Base-by-base conservation (phyloP, 2,797 vertebrate species). In the Lagodon rhomboides region DNA sequence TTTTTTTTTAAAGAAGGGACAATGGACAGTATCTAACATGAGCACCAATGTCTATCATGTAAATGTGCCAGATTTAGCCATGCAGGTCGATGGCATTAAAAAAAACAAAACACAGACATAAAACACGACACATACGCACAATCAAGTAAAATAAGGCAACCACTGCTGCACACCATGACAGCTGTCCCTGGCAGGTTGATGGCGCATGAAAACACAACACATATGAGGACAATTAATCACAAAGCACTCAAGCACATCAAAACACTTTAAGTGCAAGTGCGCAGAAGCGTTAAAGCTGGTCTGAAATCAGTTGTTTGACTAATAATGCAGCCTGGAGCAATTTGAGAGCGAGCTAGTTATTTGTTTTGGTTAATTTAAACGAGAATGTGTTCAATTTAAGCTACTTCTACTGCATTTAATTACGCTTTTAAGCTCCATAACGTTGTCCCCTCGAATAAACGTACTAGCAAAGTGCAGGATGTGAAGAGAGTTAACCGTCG, bases 261-360 rank as follows among this genome's bases (percentile, higher is more conserved):
- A 34, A 34, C 34, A 34, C 34, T 9, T 34, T 34, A 34, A 9
- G 8, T 34, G 34, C 34, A 34, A 34, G 34, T 34, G 34, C 34
- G 34, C 34, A 9, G 10, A 23, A 15, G 10, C 20, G 13, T 73
- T 18, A 13, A 46, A 64, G 9, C 30, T 7, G 5, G 27, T 20
- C 2, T 58, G 1, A 67, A 53, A 69, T 46, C 27, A 34, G 12
- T 25, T 23, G 15, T 10, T 20, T 3, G 20, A 15, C 38, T 3
- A 20, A 43, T 27, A 46, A 62, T 5, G 2, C 12, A 47, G 8
- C 1, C 20, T 9, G 1, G 9, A 5, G 15, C 0, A 20, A 18
- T 18, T 38, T 12, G 27, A 30, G 0, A 22, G 5, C 16, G 5
- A 7, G 3, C 0, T 1, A 15, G n/a, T 6, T 10, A 0, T 1